Base-by-base conservation (phyloP, 1,140 invertebrate genomes). In the Mercenaria mercenaria region DNA sequence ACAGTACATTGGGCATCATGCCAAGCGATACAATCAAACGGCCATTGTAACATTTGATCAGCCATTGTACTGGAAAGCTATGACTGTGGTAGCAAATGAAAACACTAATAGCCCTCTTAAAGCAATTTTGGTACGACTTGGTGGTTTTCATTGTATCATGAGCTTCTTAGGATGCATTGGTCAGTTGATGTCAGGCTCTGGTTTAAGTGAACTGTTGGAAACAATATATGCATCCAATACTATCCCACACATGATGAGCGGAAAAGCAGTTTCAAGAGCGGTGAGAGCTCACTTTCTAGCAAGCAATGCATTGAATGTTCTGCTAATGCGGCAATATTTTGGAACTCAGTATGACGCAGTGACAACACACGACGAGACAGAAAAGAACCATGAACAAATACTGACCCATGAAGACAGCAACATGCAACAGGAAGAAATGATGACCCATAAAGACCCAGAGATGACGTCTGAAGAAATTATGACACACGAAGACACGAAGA, bases 161-260 rank as follows among this genome's bases (percentile, higher is more conserved):
- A 91, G 91, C 47, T 92, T 56, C 76, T 76, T 93, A 26, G 90
- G 88, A 11, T 76, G 86, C 43, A 91, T 91, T 83, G 91, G 91
- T 20, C 41, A 90, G 67, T 39, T 88, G 18, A 90, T 86, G 83
- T 23, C 11, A 29, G 39, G 41, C 43, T 79, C 89, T 41, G 91
- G 92, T 1, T 52, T 93, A 1, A 52, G 47, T 50, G 90, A 93
- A 77, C 15, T 91, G 20, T 43, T 91, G 1, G 90, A 91, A 79
- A n/a, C n/a, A n/a, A n/a, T n/a, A n/a, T n/a, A 82, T 84, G 81
- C 81, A 47, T 1, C 34, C 15, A 72, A 67, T 69, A 23, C 90
- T 64, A 92, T 94, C 43, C 90, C 93, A 10, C 94, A 96, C 92
- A 95, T 95, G 88, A 61, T 96, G 61, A 82, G 50, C 77, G 94